These are phyloP conservation scores for Ceratina australensis DNA, from an alignment of 1,140 invertebrate genomes.

Conservation along the genomic window DNA sequence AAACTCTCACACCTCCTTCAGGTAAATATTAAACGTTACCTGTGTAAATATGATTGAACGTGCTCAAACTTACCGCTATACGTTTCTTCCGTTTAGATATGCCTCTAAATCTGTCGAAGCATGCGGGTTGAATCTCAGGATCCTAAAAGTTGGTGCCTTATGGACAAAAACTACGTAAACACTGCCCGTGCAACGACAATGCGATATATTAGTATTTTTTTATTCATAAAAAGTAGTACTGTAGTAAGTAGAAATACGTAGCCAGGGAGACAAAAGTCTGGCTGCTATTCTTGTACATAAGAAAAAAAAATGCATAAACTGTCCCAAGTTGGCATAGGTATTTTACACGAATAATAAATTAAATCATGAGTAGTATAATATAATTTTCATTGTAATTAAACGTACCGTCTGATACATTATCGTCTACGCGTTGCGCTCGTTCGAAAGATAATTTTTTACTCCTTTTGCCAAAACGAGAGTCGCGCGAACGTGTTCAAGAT, in stretches of 20 bases:
- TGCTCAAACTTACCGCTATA: not conserved
- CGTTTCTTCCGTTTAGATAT: constrained; percentile 69
- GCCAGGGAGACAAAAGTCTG: constrained; percentile 64
- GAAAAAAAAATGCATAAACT: constrained; percentile 67
- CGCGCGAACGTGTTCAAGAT: no score
- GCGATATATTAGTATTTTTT: constrained; percentile 79
- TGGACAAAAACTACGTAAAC: constrained; percentile 73
- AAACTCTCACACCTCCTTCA: constrained; percentile 78
- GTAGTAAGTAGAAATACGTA: constrained; percentile 71
- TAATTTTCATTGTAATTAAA: constrained; percentile 61
- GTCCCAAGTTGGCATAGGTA: constrained; percentile 70
- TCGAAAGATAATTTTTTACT: no score
- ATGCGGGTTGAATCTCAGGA: constrained; percentile 80
- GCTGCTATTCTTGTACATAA: constrained; percentile 74
- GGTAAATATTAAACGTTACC: constrained; percentile 66
- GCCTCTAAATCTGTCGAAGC: constrained; percentile 80
- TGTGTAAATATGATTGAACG: not conserved
- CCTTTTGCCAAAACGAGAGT: not conserved
- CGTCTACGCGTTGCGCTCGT: constrained; percentile 10
- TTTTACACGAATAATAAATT: constrained; percentile 71
- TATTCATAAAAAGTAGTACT: constrained; percentile 75
- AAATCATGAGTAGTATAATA: constrained; percentile 71
- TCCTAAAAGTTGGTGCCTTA: constrained; percentile 78
- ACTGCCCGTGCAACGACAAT: constrained; percentile 79
- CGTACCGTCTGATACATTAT: not conserved